These are phyloP conservation scores for Gryllus longicercus DNA, from an alignment of 2,888 invertebrate genomes.

Conservation along the genomic window DNA sequence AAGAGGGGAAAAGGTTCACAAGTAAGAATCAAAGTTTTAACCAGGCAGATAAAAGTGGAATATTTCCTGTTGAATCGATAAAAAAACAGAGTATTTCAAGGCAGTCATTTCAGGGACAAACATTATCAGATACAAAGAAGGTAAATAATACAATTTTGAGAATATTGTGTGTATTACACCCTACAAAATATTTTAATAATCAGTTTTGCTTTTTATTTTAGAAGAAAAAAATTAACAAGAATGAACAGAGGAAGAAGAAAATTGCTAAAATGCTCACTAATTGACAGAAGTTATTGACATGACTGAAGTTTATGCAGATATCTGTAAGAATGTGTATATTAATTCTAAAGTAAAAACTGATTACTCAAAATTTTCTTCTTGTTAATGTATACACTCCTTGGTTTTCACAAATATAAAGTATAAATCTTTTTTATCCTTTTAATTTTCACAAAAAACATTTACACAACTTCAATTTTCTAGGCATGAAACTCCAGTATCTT, in stretches of 20 bases:
- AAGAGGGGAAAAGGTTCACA: too few species aligned
- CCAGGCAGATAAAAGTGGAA: background rate
- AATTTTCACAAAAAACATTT: too few species aligned
- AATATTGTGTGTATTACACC: too few species aligned
- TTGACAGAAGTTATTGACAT: slow-evolving; percentile 40
- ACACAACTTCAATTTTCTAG: too few species aligned
- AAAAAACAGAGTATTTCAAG: too few species aligned
- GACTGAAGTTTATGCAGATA: background rate
- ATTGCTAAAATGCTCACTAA: slow-evolving; percentile 52
- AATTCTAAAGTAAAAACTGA: background rate
- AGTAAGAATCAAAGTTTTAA: too few species aligned
- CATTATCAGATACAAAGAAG: slow-evolving; percentile 12
- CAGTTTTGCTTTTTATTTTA: slow-evolving; percentile 39
- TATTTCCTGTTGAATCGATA: background rate
- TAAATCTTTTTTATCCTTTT: too few species aligned
- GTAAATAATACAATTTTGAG: background rate
- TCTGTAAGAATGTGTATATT: background rate
- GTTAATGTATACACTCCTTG: too few species aligned
- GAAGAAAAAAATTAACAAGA: slow-evolving; percentile 54
- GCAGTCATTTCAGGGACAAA: slow-evolving; percentile 19
- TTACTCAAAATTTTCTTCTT: background rate
- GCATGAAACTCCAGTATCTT: background rate
- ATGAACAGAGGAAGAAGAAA: slow-evolving; percentile 53
- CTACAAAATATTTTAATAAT: too few species aligned
- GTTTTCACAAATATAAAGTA: too few species aligned